These are phyloP conservation scores for Oplegnathus fasciatus DNA, from an alignment of 2,113 vertebrate species.

Conservation along the genomic window DNA sequence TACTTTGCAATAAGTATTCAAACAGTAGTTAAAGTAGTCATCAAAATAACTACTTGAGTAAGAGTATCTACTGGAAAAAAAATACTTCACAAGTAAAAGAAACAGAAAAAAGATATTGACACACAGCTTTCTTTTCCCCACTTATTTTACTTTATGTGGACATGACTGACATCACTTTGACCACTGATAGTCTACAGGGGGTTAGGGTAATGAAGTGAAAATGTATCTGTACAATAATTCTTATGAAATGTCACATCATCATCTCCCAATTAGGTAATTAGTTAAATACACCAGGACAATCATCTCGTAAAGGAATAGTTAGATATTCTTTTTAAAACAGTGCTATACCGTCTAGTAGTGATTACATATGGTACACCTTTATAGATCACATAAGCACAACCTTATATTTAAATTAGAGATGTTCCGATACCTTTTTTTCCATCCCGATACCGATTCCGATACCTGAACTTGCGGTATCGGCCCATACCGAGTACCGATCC, in stretches of 20 bases:
- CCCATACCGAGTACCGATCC: too few relatives aligned
- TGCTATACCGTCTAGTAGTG: too few relatives aligned
- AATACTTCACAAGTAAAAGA: background rate
- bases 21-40: background rate
- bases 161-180: background rate
- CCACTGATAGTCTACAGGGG: background rate
- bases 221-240: background rate
- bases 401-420: too few relatives aligned
- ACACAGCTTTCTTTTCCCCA: background rate
- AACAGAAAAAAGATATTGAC: background rate
- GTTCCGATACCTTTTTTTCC: too few relatives aligned
- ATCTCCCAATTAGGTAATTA: background rate
- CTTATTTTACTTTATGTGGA: background rate
- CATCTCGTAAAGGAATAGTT: too few relatives aligned
- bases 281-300: background rate
- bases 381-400: too few relatives aligned
- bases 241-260: background rate
- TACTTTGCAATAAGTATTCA: background rate
- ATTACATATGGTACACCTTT: too few relatives aligned
- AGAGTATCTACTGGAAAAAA: background rate
- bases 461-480: too few relatives aligned
- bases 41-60: background rate
- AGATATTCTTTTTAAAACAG: too few relatives aligned
- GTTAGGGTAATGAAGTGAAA: too few relatives aligned
- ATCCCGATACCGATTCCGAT: too few relatives aligned